Conservation (phyloP, 1,140 invertebrate genomes). For the Leptopilina boulardi region DNA sequence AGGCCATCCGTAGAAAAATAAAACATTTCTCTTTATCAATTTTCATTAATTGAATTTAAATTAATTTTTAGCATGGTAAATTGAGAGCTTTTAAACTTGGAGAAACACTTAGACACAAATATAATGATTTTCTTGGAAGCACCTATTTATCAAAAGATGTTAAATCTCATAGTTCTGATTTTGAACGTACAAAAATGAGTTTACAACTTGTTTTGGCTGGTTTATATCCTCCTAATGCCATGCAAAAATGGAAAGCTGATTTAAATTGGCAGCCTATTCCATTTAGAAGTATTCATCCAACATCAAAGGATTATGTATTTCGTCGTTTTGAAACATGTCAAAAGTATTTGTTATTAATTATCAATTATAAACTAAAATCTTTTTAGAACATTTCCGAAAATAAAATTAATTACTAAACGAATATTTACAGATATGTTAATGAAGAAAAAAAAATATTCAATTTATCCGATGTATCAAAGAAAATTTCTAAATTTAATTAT, state of each 20-base stretch:
- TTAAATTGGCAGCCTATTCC: constrained; percentile 53
- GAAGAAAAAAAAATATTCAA: neutral
- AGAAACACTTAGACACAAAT: too few species aligned
- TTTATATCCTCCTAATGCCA: constrained; percentile 64
- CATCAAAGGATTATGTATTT: neutral
- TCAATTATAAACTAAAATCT: too few species aligned
- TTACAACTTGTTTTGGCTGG: constrained; percentile 75
- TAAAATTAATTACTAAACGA: too few species aligned
- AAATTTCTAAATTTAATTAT: neutral
- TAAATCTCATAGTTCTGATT: too few species aligned
- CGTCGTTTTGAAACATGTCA: neutral
- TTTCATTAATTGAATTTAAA: too few species aligned
- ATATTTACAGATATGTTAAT: neutral
- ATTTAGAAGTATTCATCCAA: neutral
- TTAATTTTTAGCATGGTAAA: too few species aligned
- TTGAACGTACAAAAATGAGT: constrained; percentile 77
- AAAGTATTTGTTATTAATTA: neutral
- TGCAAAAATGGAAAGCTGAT: constrained; percentile 56
- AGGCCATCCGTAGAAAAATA: too few species aligned
- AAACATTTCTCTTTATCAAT: too few species aligned
- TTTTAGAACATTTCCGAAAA: too few species aligned
- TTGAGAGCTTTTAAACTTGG: too few species aligned
- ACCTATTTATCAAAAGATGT: too few species aligned
- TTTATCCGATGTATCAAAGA: neutral
- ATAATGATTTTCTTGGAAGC: too few species aligned